Evolutionary conservation across 2,113 vertebrate genomes (phyloP).

Genomic region (Grammomys surdaster): DNA sequence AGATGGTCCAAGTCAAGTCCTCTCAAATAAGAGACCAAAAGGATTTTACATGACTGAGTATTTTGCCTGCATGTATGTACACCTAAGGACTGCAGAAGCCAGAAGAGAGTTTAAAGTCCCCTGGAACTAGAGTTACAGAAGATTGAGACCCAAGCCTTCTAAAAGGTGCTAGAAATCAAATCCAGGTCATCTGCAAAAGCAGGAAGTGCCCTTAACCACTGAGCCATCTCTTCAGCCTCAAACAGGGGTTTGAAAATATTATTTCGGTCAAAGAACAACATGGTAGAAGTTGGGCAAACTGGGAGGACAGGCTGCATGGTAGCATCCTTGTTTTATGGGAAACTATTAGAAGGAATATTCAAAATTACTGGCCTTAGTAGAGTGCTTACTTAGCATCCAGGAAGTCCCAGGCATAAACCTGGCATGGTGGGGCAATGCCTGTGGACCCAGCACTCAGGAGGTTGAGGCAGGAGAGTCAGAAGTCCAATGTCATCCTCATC

Average conservation of each 20-base stretch:
- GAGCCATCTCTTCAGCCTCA: neutral
- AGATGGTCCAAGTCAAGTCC: neutral
- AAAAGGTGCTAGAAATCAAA: neutral
- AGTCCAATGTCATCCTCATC: neutral
- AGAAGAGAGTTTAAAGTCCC: neutral
- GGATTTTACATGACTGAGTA: neutral
- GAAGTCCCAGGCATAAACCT: neutral
- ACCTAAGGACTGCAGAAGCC: neutral
- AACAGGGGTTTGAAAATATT: neutral
- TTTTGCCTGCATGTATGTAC: neutral
- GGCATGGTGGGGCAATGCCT: neutral
- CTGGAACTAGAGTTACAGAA: neutral
- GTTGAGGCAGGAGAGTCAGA: neutral
- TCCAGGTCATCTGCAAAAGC: neutral
- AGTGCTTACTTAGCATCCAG: neutral
- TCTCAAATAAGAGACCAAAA: conserved; percentile 18
- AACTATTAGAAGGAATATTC: neutral
- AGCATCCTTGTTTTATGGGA: neutral
- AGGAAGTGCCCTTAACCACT: neutral
- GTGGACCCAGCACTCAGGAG: neutral
- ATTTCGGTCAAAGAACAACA: neutral
- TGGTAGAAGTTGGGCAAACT: neutral
- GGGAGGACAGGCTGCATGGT: neutral
- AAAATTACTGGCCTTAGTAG: neutral
- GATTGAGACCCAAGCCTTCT: neutral